Evolutionary conservation across 1,140 invertebrate species (phyloP).

Genomic region (Megathymus violae): DNA sequence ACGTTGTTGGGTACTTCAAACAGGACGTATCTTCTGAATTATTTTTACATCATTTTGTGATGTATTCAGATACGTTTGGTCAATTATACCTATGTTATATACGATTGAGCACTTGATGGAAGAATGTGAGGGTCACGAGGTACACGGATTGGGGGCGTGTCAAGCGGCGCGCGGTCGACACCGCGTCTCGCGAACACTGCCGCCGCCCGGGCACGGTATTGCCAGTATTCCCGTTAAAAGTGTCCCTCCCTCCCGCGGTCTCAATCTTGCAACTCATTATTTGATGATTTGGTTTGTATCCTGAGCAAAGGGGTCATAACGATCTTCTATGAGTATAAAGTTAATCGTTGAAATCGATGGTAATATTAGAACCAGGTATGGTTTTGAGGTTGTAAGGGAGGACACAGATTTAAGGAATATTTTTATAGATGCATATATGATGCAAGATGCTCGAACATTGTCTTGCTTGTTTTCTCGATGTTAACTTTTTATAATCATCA

Average conservation of each 20-base stretch:
- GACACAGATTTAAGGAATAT: too few relatives aligned
- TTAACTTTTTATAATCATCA: too few relatives aligned
- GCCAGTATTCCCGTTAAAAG: constrained; percentile 42
- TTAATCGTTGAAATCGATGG: too few relatives aligned
- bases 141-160: constrained; percentile 2
- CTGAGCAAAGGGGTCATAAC: not conserved
- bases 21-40: too few relatives aligned
- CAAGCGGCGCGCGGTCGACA: constrained; percentile 58
- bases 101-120: constrained; percentile 45
- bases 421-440: too few relatives aligned
- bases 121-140: constrained; percentile 17
- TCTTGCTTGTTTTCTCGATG: too few relatives aligned
- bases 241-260: constrained; percentile 5
- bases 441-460: too few relatives aligned
- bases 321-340: too few relatives aligned
- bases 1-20: not conserved
- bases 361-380: too few relatives aligned
- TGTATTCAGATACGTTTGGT: not conserved
- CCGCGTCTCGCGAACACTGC: constrained; percentile 76
- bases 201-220: constrained; percentile 69
- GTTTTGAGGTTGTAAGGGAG: too few relatives aligned
- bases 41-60: too few relatives aligned
- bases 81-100: constrained; percentile 27
- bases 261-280: not conserved
- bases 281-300: not conserved